Conservation (phyloP, 1,140 invertebrate species). For the Oncopodura yosiiana region DNA sequence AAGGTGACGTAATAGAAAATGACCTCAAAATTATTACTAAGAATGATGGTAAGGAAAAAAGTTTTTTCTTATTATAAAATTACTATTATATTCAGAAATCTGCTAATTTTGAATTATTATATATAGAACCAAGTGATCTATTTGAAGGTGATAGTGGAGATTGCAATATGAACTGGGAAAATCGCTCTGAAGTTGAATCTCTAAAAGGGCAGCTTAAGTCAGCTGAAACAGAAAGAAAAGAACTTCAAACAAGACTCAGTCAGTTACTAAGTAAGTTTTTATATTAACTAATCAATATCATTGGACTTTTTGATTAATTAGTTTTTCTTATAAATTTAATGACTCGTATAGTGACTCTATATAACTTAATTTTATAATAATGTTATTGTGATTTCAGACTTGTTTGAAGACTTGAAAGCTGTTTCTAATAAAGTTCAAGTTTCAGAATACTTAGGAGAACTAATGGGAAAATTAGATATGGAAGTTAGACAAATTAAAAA, state of each 20-base stretch:
- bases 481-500: slow-evolving; percentile 31
- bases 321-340: background rate
- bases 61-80: too few relatives aligned
- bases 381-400: slow-evolving; percentile 9
- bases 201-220: slow-evolving; percentile 16
- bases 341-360: too few relatives aligned
- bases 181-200: slow-evolving; percentile 16
- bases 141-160: slow-evolving; percentile 4
- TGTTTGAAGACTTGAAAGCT: slow-evolving; percentile 32
- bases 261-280: slow-evolving; percentile 24
- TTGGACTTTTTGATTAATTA: background rate
- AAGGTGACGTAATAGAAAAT: background rate
- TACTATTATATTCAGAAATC: background rate
- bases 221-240: slow-evolving; percentile 25
- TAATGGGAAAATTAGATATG: slow-evolving; percentile 29
- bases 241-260: slow-evolving; percentile 22
- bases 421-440: slow-evolving; percentile 32
- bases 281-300: background rate
- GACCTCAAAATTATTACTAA: slow-evolving; percentile 11
- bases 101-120: background rate
- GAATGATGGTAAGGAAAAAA: too few relatives aligned
- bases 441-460: slow-evolving; percentile 27
- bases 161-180: slow-evolving; percentile 19
- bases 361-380: background rate
- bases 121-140: too few relatives aligned